A percentile compares a stretch with the other conserved stretches of the same genome.
Conservation (phyloP, 2,888 invertebrate genomes). For the Melitaea athalia region DNA sequence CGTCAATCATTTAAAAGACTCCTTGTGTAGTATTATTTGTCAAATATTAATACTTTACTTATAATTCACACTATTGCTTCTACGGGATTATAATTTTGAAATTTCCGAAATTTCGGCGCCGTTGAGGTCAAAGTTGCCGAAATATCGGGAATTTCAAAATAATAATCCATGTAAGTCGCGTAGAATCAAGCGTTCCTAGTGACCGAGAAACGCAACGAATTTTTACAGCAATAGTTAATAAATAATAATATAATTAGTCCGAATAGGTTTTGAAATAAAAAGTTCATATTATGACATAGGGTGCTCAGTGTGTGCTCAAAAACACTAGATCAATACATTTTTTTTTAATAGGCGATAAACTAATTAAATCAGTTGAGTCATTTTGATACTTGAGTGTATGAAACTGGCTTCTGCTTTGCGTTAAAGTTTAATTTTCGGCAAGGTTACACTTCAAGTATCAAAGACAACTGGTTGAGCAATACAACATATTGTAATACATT, state of each 20-base stretch:
- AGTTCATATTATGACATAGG: conserved; percentile 29
- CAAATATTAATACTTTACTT: no score
- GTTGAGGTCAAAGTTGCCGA: no score
- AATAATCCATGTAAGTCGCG: no score
- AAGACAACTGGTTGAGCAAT: conserved; percentile 1
- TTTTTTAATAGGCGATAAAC: conserved; percentile 11
- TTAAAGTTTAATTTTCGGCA: neutral
- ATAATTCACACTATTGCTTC: no score
- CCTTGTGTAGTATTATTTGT: no score
- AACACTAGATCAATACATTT: conserved; percentile 27
- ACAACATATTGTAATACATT: neutral
- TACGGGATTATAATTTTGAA: no score
- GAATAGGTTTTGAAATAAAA: neutral
- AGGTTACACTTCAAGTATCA: conserved; percentile 4
- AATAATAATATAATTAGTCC: neutral
- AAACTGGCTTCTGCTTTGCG: conserved; percentile 2
- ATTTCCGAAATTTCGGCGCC: no score
- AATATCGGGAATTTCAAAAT: no score
- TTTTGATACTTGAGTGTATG: conserved; percentile 21
- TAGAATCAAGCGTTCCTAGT: no score
- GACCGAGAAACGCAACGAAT: neutral
- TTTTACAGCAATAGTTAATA: neutral
- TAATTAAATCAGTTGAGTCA: neutral
- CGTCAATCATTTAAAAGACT: no score
- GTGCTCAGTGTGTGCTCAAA: conserved; percentile 41